Evolutionary conservation across 1,140 invertebrate species (phyloP).

Genomic region (Lepidurus packardi): DNA sequence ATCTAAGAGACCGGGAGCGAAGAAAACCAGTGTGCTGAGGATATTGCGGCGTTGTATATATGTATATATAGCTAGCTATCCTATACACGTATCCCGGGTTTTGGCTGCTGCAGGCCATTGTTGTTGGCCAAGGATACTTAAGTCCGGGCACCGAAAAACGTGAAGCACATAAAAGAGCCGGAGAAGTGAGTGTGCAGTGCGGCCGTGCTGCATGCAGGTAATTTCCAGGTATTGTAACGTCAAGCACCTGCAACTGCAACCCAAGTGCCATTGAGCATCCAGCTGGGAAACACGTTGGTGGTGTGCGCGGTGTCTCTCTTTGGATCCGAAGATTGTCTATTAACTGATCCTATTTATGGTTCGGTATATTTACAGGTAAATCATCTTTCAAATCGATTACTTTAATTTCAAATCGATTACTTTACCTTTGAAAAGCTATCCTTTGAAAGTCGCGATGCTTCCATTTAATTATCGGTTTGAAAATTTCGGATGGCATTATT

Average conservation of each 20-base stretch:
- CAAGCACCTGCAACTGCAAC: background rate
- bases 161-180: constrained; percentile 16
- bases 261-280: constrained; percentile 9
- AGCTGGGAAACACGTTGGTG: background rate
- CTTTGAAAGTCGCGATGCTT: too few species aligned
- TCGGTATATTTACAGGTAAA: too few species aligned
- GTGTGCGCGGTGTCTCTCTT: background rate
- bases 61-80: background rate
- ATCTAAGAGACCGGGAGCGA: constrained; percentile 7
- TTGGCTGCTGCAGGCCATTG: constrained; percentile 1
- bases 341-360: too few species aligned
- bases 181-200: background rate
- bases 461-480: too few species aligned
- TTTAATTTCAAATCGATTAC: too few species aligned
- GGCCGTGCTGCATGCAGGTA: background rate
- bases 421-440: too few species aligned
- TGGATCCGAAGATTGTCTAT: too few species aligned
- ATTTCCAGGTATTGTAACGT: background rate
- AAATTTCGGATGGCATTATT: too few species aligned
- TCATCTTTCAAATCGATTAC: too few species aligned
- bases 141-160: background rate
- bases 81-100: background rate
- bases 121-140: constrained; percentile 21
- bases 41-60: background rate
- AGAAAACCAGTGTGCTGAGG: background rate